phyloP scores from a whole-genome alignment of 2,797 vertebrate species.

The Petrocephalus sullivani region DNA sequence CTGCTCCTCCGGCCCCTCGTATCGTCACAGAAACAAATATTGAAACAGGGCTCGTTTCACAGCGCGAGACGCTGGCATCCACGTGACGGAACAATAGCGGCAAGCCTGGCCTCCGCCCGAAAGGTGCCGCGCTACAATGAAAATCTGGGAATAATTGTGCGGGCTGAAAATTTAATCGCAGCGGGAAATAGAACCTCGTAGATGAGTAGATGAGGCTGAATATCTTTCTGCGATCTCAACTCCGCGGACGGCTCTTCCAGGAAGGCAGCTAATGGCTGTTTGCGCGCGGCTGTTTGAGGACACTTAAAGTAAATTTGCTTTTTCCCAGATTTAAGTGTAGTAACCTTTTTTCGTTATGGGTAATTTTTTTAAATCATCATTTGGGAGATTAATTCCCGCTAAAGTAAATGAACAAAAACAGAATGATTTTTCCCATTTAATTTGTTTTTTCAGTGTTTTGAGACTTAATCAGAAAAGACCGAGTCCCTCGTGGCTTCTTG shows the following conservation, averaged over 20 bases:
- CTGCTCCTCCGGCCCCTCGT: background rate
- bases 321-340: constrained; percentile 28
- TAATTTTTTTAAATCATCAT: constrained; percentile 21
- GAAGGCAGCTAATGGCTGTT: background rate
- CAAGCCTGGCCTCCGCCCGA: background rate
- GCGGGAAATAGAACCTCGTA: background rate
- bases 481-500: constrained; percentile 47
- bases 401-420: constrained; percentile 26
- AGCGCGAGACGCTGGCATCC: background rate
- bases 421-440: background rate
- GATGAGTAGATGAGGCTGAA: background rate
- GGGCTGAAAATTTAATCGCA: constrained; percentile 1
- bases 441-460: background rate
- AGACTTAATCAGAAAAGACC: constrained; percentile 50
- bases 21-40: background rate
- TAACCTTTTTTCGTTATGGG: background rate
- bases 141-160: background rate
- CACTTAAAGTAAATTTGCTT: constrained; percentile 5
- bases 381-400: constrained; percentile 31
- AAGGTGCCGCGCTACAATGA: background rate
- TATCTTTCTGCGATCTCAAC: background rate
- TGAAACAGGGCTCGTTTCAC: background rate
- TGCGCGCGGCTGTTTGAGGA: background rate
- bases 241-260: background rate
- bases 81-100: background rate